Conservation (phyloP, 2,113 vertebrate genomes). For the Ibidorhyncha struthersii region DNA sequence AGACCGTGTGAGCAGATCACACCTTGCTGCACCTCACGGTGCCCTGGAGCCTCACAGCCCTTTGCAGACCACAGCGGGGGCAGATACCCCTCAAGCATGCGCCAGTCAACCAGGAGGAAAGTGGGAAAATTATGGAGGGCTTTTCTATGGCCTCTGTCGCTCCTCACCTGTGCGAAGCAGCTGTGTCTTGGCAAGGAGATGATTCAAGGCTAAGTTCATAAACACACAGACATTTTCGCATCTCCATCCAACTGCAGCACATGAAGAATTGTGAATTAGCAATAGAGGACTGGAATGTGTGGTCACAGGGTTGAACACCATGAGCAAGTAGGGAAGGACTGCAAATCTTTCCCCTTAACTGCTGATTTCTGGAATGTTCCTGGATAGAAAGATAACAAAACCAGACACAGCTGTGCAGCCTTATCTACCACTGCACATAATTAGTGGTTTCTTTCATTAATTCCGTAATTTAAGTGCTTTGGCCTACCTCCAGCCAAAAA, state of each 20-base stretch:
- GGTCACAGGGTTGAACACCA: not conserved
- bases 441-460: constrained; percentile 3
- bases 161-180: not conserved
- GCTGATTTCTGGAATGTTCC: constrained; percentile 7
- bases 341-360: not conserved
- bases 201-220: not conserved
- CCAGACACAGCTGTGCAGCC: not conserved
- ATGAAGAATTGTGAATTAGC: not conserved
- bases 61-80: not conserved
- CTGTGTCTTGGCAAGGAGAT: not conserved
- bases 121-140: not conserved
- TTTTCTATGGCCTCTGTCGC: not conserved
- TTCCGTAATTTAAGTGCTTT: not conserved
- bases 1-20: not conserved
- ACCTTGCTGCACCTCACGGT: accelerated
- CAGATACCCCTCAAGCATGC: accelerated
- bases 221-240: not conserved
- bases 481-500: not conserved
- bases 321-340: not conserved
- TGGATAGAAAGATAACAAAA: not conserved
- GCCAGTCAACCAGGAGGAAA: not conserved
- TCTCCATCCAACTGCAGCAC: not conserved
- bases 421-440: not conserved
- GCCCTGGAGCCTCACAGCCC: not conserved
- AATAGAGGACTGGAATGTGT: not conserved